phyloP scores from a whole-genome alignment of 2,888 invertebrate genomes.

The Sphaeridia pumilis region DNA sequence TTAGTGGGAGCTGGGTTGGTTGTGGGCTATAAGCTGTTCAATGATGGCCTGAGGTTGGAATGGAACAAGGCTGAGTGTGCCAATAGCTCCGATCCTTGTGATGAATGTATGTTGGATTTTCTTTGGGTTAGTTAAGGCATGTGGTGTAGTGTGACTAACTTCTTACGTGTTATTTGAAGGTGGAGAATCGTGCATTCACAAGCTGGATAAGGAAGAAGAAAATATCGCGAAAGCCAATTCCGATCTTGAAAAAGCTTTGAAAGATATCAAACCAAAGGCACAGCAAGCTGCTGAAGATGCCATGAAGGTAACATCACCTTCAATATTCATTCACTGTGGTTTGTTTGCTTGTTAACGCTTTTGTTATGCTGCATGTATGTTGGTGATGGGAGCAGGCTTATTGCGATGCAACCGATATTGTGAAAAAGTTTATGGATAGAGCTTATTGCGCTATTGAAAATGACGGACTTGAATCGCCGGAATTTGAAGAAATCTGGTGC shows the following conservation, averaged over 20 bases:
- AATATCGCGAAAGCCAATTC: slow-evolving; percentile 30
- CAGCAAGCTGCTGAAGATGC: slow-evolving; percentile 32
- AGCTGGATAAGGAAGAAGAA: slow-evolving; percentile 32
- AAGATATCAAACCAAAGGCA: slow-evolving; percentile 32
- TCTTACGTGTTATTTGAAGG: neutral
- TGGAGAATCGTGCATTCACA: slow-evolving; percentile 29
- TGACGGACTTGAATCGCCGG: slow-evolving; percentile 31
- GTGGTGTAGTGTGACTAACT: neutral
- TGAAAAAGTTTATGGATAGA: slow-evolving; percentile 31
- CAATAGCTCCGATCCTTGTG: slow-evolving; percentile 4
- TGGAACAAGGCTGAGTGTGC: slow-evolving; percentile 15
- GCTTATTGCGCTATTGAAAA: slow-evolving; percentile 33
- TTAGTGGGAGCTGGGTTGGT: slow-evolving; percentile 13
- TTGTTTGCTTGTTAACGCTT: neutral
- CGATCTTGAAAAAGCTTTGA: slow-evolving; percentile 32
- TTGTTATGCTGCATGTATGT: too few species aligned
- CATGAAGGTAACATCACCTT: slow-evolving; percentile 20
- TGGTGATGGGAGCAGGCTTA: slow-evolving; percentile 20
- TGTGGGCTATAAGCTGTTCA: slow-evolving; percentile 8
- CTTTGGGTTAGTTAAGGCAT: neutral
- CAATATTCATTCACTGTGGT: neutral
- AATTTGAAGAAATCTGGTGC: slow-evolving; percentile 34
- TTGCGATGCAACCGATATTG: slow-evolving; percentile 30
- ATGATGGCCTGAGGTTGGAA: slow-evolving; percentile 6
- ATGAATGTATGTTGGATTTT: slow-evolving; percentile 9